Evolutionary conservation across 2,113 vertebrate genomes (phyloP).

Genomic region (Prolemur simus): DNA sequence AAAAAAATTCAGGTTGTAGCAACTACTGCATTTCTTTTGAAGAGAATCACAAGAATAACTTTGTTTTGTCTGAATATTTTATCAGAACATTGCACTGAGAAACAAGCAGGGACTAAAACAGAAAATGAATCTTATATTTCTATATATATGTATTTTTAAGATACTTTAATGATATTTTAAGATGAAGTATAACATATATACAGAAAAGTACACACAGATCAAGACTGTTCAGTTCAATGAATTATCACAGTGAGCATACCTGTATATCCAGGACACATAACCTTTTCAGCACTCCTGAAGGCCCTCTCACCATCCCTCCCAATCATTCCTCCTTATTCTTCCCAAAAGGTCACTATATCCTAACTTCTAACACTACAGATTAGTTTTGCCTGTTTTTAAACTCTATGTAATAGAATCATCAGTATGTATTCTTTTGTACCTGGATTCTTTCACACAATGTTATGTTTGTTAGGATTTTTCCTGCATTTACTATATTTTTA

Average conservation of each 20-base stretch:
- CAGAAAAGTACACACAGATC: neutral
- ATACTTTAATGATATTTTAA: neutral
- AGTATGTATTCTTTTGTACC: neutral
- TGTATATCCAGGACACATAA: neutral
- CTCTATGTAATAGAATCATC: neutral
- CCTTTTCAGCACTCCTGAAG: neutral
- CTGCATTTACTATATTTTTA: neutral
- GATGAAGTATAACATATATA: neutral
- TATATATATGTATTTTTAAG: neutral
- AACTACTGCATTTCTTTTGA: neutral
- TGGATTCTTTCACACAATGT: neutral
- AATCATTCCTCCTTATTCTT: neutral
- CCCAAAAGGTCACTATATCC: neutral
- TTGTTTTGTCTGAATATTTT: neutral
- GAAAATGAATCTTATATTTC: neutral
- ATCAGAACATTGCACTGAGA: neutral
- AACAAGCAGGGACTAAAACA: slow-evolving; percentile 10
- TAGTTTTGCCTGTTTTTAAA: neutral
- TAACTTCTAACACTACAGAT: neutral
- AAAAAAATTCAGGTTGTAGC: neutral
- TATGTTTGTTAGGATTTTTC: neutral
- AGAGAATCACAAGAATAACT: neutral
- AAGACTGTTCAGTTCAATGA: neutral
- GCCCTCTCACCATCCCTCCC: neutral
- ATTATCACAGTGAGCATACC: neutral